phyloP scores from a whole-genome alignment of 2,113 vertebrate species.

The Lophotis ruficrista region DNA sequence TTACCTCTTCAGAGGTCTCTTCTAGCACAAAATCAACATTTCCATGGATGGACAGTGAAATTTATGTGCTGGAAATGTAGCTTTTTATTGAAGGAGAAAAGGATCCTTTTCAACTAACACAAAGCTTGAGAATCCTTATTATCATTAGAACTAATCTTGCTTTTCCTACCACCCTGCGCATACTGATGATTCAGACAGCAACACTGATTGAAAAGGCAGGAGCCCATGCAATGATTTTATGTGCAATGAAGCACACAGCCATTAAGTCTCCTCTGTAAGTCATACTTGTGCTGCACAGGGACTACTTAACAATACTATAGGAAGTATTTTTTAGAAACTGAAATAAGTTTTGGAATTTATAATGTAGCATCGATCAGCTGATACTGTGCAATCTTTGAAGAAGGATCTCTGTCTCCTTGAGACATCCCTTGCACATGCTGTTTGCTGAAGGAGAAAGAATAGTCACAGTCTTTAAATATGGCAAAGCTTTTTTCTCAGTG shows the following conservation, averaged over 20 bases:
- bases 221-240: background rate
- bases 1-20: background rate
- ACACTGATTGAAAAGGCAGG: background rate
- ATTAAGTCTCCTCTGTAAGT: background rate
- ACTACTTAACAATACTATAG: background rate
- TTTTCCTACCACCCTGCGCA: background rate
- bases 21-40: background rate
- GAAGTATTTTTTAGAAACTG: background rate
- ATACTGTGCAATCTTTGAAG: background rate
- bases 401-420: background rate
- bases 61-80: background rate
- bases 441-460: background rate
- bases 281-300: background rate
- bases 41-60: background rate
- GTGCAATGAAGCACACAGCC: background rate
- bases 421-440: background rate
- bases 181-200: background rate
- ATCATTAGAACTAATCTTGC: background rate
- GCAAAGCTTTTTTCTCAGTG: background rate
- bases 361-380: background rate
- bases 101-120: background rate
- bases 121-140: background rate
- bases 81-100: background rate
- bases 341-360: background rate
- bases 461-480: background rate